Conservation (phyloP, 2,113 vertebrate genomes). For the Poeciliopsis turrubarensis region DNA sequence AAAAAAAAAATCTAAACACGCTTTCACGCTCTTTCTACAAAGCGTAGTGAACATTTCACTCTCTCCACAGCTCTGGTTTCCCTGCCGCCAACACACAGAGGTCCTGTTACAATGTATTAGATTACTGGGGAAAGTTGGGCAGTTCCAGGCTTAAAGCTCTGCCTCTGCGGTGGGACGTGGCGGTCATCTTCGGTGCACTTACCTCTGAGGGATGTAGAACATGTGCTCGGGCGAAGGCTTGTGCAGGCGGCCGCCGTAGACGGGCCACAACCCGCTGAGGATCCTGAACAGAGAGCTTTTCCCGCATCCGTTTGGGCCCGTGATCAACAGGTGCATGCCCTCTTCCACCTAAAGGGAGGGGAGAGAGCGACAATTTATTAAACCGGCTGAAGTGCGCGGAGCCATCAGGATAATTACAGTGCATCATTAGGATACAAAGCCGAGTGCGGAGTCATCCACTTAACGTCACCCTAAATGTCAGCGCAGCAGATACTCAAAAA, state of each 20-base stretch:
- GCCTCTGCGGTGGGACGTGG: background rate
- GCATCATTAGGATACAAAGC: no score
- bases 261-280: constrained; percentile 96
- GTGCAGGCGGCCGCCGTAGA: constrained; percentile 90
- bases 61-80: constrained; percentile 62
- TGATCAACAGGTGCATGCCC: constrained; percentile 96
- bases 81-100: constrained; percentile 25
- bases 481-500: background rate
- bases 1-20: no score
- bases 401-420: no score
- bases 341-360: constrained; percentile 87
- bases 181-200: constrained; percentile 7
- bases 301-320: constrained; percentile 97
- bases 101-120: constrained; percentile 53
- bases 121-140: constrained; percentile 32
- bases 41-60: constrained; percentile 72
- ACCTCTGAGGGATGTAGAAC: constrained; percentile 99
- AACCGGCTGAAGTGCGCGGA: no score
- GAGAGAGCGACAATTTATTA: background rate
- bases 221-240: constrained; percentile 95
- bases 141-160: constrained; percentile 2
- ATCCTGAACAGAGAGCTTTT: constrained; percentile 98
- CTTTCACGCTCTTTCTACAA: no score
- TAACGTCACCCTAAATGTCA: no score
- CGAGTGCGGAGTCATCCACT: no score